Evolutionary conservation across 2,888 invertebrate species (phyloP).

Genomic region (Erebia palarica): DNA sequence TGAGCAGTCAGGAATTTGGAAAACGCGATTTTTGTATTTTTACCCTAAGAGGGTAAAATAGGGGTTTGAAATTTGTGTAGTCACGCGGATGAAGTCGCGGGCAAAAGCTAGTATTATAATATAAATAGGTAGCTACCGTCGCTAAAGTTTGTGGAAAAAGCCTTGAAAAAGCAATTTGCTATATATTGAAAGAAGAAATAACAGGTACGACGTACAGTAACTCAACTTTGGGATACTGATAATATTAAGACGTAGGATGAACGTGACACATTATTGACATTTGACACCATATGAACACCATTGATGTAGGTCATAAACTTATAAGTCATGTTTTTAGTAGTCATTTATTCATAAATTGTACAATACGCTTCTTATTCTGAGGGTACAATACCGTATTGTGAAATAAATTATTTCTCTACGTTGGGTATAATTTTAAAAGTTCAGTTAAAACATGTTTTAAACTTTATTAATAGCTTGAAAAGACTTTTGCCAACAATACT

Average conservation of each 20-base stretch:
- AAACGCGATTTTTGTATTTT: too few relatives aligned
- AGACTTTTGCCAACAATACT: too few relatives aligned
- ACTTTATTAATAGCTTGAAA: background rate
- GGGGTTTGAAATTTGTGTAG: too few relatives aligned
- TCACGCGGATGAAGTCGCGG: too few relatives aligned
- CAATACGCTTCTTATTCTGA: background rate
- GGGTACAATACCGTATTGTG: background rate
- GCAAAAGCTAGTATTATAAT: too few relatives aligned
- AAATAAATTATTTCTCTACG: background rate
- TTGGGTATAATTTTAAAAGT: background rate
- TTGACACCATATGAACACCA: background rate
- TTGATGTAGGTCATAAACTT: background rate
- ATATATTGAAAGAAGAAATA: too few relatives aligned
- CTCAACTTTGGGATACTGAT: background rate
- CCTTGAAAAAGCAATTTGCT: too few relatives aligned
- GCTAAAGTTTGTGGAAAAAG: too few relatives aligned
- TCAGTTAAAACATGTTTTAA: background rate
- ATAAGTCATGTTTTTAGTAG: background rate
- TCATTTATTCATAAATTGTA: background rate
- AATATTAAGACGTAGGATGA: constrained; percentile 2
- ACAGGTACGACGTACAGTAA: too few relatives aligned
- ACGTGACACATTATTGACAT: constrained; percentile 1
- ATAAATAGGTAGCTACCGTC: too few relatives aligned
- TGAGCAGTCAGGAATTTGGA: too few relatives aligned
- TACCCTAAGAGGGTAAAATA: too few relatives aligned